Evolutionary conservation across 2,113 vertebrate species (phyloP).

Genomic region (Genyomyrus donnyi): DNA sequence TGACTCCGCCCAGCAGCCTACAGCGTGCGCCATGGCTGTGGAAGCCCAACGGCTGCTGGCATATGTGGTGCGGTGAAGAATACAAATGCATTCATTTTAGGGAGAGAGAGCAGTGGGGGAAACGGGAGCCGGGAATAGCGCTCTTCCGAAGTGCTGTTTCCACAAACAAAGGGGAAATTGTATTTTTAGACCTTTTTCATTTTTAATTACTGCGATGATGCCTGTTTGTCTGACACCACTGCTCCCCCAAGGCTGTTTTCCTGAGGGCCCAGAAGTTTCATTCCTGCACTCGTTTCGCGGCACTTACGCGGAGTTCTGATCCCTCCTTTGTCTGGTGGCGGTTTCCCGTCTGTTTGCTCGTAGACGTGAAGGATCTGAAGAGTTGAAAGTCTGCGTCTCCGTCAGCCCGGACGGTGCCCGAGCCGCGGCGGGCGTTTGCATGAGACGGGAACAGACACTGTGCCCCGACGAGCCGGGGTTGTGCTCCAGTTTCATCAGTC

Average conservation of each 20-base stretch:
- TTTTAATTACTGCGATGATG: slow-evolving; percentile 3
- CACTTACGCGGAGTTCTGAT: not conserved
- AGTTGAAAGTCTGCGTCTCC: not conserved
- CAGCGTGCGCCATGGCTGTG: not conserved
- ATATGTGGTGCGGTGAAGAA: not conserved
- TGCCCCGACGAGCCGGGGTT: not conserved
- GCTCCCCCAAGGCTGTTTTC: not conserved
- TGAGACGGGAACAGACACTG: not conserved
- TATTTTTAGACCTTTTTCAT: not conserved
- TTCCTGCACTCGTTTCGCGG: not conserved
- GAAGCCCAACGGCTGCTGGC: not conserved
- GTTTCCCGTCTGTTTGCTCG: not conserved
- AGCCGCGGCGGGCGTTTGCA: not conserved
- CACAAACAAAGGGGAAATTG: not conserved
- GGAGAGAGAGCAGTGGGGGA: not conserved
- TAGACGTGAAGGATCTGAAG: not conserved
- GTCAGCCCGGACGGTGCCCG: not conserved
- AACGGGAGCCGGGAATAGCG: not conserved
- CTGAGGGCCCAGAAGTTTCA: not conserved
- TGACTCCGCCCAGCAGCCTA: not conserved
- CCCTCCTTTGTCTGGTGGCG: not conserved
- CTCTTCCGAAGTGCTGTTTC: not conserved
- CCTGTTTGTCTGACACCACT: not conserved
- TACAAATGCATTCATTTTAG: not conserved
- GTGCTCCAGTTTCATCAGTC: not conserved